These are phyloP conservation scores for Micromys minutus DNA, from an alignment of 2,113 vertebrate genomes.

Conservation along the genomic window DNA sequence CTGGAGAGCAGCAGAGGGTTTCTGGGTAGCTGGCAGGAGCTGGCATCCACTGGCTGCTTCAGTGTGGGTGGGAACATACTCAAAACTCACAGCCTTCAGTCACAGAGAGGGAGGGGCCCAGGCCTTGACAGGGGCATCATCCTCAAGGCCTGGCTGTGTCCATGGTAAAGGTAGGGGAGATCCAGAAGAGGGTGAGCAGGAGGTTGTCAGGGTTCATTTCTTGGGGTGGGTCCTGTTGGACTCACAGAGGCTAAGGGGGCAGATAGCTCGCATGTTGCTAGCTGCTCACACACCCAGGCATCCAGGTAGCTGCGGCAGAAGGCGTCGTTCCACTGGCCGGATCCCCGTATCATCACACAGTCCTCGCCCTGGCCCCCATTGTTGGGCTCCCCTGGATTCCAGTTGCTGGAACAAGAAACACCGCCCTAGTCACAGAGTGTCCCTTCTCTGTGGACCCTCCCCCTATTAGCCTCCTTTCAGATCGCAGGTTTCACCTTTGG, in stretches of 20 bases:
- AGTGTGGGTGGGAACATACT: background rate
- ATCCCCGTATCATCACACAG: slow-evolving; percentile 69
- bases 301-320: slow-evolving; percentile 22
- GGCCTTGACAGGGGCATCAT: background rate
- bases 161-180: background rate
- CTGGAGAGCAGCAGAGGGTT: background rate
- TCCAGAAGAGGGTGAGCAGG: accelerated
- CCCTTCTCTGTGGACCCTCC: background rate
- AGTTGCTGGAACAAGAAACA: slow-evolving; percentile 61
- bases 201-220: accelerated
- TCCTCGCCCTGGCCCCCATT: slow-evolving; percentile 53
- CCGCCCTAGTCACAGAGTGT: background rate
- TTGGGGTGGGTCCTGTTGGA: background rate
- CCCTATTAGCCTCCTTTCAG: accelerated
- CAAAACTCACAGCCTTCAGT: background rate
- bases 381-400: slow-evolving; percentile 70
- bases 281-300: slow-evolving; percentile 63
- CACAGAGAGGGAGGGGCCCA: too few relatives aligned
- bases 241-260: accelerated
- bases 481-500: too few relatives aligned
- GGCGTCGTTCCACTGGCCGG: slow-evolving; percentile 47
- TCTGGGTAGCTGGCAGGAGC: background rate
- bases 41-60: background rate
- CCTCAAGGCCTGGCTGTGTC: background rate
- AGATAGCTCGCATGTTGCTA: background rate